Conservation (phyloP, 2,797 vertebrate species). For the Ataeniobius toweri region DNA sequence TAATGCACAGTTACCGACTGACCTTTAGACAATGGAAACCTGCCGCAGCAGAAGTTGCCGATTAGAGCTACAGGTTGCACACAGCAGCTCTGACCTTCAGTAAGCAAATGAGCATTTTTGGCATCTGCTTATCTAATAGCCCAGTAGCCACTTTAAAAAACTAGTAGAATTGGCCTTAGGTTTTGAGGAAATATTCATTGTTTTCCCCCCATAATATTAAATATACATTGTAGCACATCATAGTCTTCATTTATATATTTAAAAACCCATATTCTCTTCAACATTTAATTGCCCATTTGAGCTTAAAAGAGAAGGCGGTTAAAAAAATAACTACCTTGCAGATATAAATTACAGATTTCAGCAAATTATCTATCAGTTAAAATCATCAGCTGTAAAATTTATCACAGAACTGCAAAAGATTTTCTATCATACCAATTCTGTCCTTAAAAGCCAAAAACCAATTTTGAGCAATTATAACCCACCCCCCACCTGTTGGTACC, state of each 20-base stretch:
- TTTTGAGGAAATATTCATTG: conserved; percentile 41
- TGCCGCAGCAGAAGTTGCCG: conserved; percentile 60
- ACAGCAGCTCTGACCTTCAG: conserved; percentile 65
- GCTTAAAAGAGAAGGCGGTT: too few relatives aligned
- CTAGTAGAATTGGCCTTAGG: conserved; percentile 35
- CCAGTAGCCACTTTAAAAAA: conserved; percentile 36
- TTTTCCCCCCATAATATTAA: conserved; percentile 41
- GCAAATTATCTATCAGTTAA: too few relatives aligned
- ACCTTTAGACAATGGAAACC: conserved; percentile 75
- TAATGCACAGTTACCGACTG: conserved; percentile 57
- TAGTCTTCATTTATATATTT: not conserved
- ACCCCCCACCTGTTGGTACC: not conserved
- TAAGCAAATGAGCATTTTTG: conserved; percentile 48
- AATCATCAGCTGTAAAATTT: not conserved
- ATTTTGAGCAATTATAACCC: not conserved
- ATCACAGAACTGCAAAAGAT: not conserved
- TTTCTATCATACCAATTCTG: not conserved
- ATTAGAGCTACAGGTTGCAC: conserved; percentile 66
- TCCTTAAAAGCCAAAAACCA: not conserved
- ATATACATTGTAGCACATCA: not conserved
- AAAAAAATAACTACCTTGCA: too few relatives aligned
- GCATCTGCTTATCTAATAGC: conserved; percentile 53
- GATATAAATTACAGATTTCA: too few relatives aligned
- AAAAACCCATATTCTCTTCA: not conserved
- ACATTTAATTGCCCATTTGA: not conserved